Evolutionary conservation across 1,140 invertebrate species (phyloP).

Genomic region (Caenorhabditis brenneri): DNA sequence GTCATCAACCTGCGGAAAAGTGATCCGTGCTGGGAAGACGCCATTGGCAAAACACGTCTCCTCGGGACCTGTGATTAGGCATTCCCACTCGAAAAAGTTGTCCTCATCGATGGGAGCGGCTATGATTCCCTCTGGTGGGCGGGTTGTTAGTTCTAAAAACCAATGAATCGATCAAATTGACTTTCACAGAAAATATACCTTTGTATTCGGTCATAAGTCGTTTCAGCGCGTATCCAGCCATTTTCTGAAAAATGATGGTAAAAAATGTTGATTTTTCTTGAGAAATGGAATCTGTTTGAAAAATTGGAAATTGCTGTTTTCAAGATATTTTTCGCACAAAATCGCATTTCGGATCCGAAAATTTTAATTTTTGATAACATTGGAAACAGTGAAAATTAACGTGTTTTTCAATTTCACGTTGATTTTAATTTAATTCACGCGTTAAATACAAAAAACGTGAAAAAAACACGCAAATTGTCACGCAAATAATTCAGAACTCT

Average conservation of each 20-base stretch:
- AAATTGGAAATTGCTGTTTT: too few species aligned
- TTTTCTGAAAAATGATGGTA: constrained; percentile 71
- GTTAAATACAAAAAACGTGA: too few species aligned
- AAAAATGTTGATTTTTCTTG: not conserved
- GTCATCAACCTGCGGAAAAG: constrained; percentile 84
- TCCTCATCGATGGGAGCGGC: constrained; percentile 95
- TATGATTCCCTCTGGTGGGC: constrained; percentile 96
- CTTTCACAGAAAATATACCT: constrained; percentile 75
- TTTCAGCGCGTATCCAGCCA: constrained; percentile 94
- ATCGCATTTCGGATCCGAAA: too few species aligned
- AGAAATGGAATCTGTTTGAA: too few species aligned
- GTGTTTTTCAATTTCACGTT: too few species aligned
- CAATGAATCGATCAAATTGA: not conserved
- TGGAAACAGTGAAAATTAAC: too few species aligned
- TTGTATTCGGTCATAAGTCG: constrained; percentile 97
- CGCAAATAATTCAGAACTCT: too few species aligned
- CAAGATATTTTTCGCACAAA: too few species aligned
- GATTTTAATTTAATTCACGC: too few species aligned
- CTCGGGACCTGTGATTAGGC: constrained; percentile 93
- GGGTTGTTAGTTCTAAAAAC: constrained; percentile 86
- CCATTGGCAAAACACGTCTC: constrained; percentile 98
- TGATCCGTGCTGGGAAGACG: constrained; percentile 83
- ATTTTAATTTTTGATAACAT: too few species aligned
- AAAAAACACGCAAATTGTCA: too few species aligned
- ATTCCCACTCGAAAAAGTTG: constrained; percentile 99